Evolutionary conservation across 2,888 invertebrate species (phyloP), one percentile per base, ranked within the genome.

Genomic region (Heteropelma amictum): DNA sequence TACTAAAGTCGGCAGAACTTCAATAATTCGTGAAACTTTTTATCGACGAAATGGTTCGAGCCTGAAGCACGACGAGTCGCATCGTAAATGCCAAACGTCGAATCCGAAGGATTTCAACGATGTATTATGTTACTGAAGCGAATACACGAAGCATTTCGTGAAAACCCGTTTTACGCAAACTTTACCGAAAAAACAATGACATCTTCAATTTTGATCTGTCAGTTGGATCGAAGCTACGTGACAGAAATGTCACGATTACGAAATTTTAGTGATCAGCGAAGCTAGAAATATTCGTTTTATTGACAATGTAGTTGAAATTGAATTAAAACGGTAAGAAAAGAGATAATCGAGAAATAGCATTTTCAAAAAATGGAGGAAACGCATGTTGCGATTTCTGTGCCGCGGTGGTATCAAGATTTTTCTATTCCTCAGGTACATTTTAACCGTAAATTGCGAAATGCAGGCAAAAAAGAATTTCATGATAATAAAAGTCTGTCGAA

Each of bases 341-440:
- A 53, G 23, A 42, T 53, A 45, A 38, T 8, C n/a, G 4, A n/a
- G 14, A 26, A 51, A 58, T 14, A 17, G 23, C 3, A n/a, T n/a
- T n/a, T n/a, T 26, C 10, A 26, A 4, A 69, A 30, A 45, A 45
- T 72, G 47, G 60, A 63, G 49, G 75, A 65, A 28, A 21, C n/a
- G 23, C 30, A 54, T 72, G 58, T 28, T 2, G 30, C 35, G 2
- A 42, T 7, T 30, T 8, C 67, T 14, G 21, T 77, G 17, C 86
- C 86, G 3, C 76, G 77, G 35, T 86, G 86, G 86, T 86, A 85
- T 47, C 82, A 83, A 61, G 86, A 85, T 56, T 78, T 83, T 60
- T 86, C 86, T 0, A 77, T 80, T 35, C 53, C 76, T 3, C 85
- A 86, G 80, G 85, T 86, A 77, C 54, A 54, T 64, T 56, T 60